Evolutionary conservation across 2,797 vertebrate genomes (phyloP).

Genomic region (Bradypus variegatus): DNA sequence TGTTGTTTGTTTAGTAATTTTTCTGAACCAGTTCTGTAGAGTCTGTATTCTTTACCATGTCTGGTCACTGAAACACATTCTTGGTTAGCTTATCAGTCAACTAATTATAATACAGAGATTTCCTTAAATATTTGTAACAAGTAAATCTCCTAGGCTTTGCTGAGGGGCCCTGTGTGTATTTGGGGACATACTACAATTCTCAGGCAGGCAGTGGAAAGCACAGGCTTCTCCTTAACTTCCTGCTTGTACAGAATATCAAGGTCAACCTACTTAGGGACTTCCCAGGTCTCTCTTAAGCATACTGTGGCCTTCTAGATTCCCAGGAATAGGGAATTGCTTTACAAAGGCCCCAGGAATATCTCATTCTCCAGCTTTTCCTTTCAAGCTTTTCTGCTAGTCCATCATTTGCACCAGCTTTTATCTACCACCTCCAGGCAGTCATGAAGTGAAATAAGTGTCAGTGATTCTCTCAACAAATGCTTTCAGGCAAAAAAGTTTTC

Average conservation of each 20-base stretch:
- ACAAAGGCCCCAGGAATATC: not conserved
- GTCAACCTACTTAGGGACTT: not conserved
- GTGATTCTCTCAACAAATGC: not conserved
- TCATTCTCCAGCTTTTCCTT: not conserved
- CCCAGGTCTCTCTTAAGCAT: not conserved
- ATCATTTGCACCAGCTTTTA: not conserved
- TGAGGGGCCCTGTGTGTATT: not conserved
- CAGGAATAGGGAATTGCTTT: not conserved
- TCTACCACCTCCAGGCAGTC: not conserved
- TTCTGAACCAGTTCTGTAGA: not conserved
- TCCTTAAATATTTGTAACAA: not conserved
- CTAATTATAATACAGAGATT: not conserved
- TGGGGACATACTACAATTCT: not conserved
- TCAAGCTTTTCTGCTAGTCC: not conserved
- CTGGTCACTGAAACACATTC: not conserved
- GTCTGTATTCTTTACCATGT: not conserved
- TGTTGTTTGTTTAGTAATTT: not conserved
- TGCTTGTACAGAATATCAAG: not conserved
- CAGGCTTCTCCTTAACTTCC: not conserved
- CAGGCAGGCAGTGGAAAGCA: not conserved
- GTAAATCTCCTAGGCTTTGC: not conserved
- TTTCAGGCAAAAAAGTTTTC: not conserved
- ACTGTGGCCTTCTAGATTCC: not conserved
- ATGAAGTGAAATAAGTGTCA: not conserved
- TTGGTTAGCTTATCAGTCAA: not conserved